Base-by-base conservation (phyloP, 2,888 invertebrate genomes). In the Chloroclysta siterata region DNA sequence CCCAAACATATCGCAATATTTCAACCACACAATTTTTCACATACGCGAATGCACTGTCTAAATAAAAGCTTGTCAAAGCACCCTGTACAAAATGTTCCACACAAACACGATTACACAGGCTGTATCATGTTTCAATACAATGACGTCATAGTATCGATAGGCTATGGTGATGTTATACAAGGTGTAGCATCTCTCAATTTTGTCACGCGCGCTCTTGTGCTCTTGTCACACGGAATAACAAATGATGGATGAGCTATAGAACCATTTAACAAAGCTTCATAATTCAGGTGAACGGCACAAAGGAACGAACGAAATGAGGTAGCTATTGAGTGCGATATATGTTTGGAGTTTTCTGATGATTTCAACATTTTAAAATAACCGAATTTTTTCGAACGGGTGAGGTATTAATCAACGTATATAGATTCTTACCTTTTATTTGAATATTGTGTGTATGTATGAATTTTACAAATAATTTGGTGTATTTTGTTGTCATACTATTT, bases 101-200 rank as follows among this genome's bases (percentile, higher is more conserved):
- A 33, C 36, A 59, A 36, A 53, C 52, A 47, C 36, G 46, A 56
- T 61, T 56, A 53, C 50, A 50, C 53, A 50, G 36, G 14, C 11
- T 52, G 56, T 55, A 54, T 51, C 39, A 14, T 36, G 46, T 36
- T 36, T 36, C 14, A 11, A 42, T 42, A 50, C 53, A 33, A 54
- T 50, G 33, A 17, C 54, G 48, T 42, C 48, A 28, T 22, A 14
- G n/a, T 44, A 36, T 60, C 54, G 54, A 54, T 54, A 44, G 53
- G 53, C 15, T 47, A 42, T 17, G 56, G 36, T 29, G 42, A 44
- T 58, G 51, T 51, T 39, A 48, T 39, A 47, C 51, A 56, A 55
- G 41, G 46, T 42, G 28, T 28, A 59, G 46, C 17, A 63, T 58
- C 53, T 60, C 55, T 64, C 64, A 64, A 60, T 64, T 60, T 60